Conservation (phyloP, 2,888 invertebrate species). For the Chesias legatella region DNA sequence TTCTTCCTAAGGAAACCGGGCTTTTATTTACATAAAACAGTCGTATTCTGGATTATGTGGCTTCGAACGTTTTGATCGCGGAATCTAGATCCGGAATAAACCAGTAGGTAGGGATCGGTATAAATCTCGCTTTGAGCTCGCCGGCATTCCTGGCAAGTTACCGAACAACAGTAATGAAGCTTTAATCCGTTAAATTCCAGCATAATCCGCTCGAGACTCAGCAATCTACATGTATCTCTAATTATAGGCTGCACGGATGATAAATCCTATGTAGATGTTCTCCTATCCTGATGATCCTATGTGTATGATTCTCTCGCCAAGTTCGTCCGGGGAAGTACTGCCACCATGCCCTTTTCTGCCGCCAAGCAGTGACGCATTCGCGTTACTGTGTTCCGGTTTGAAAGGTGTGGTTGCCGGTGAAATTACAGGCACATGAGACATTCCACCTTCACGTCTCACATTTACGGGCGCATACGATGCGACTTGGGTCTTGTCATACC, state of each 20-base stretch:
- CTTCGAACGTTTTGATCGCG: slow-evolving; percentile 52
- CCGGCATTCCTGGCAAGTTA: slow-evolving; percentile 59
- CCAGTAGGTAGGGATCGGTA: slow-evolving; percentile 30
- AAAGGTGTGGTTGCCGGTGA: too few species aligned
- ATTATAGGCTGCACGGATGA: slow-evolving; percentile 30
- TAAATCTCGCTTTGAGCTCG: slow-evolving; percentile 62
- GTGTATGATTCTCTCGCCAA: too few species aligned
- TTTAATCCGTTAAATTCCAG: slow-evolving; percentile 62
- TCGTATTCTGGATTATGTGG: slow-evolving; percentile 51
- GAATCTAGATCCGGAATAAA: slow-evolving; percentile 36
- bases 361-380: too few species aligned
- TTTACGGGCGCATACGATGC: too few species aligned
- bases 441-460: too few species aligned
- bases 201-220: slow-evolving; percentile 49
- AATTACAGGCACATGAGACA: too few species aligned
- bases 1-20: slow-evolving; percentile 30
- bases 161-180: slow-evolving; percentile 69
- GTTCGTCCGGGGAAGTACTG: too few species aligned
- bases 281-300: too few species aligned
- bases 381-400: too few species aligned
- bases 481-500: too few species aligned
- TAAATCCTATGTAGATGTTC: neutral
- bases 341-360: too few species aligned
- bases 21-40: slow-evolving; percentile 56
- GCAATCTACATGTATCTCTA: slow-evolving; percentile 38